These are phyloP conservation scores for Lepidotrigona ventralis DNA, from an alignment of 1,140 invertebrate genomes.

Conservation along the genomic window DNA sequence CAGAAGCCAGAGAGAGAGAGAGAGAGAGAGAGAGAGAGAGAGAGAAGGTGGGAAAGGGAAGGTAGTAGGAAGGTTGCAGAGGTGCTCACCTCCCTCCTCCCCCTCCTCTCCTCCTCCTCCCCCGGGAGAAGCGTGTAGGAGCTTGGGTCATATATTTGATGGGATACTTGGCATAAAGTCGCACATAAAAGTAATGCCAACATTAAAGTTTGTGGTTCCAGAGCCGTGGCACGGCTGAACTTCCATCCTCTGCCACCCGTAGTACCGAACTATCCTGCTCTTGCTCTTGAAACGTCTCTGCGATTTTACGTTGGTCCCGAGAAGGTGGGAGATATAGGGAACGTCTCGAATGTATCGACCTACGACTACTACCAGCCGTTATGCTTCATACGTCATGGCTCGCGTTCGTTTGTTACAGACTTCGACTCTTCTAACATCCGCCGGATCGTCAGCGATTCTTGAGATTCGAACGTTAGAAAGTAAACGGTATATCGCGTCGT, in stretches of 20 bases:
- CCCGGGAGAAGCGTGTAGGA: constrained; percentile 62
- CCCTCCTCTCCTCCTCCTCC: too few species aligned
- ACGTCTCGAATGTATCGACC: constrained; percentile 30
- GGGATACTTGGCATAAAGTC: constrained; percentile 81
- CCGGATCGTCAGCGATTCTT: background rate
- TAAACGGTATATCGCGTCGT: background rate
- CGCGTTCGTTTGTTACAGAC: constrained; percentile 4
- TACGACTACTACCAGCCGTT: background rate
- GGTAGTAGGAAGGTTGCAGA: constrained; percentile 2
- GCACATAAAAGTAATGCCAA: constrained; percentile 80
- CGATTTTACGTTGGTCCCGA: constrained; percentile 46
- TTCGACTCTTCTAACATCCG: too few species aligned
- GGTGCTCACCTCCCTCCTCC: constrained; percentile 20
- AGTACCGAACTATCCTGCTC: constrained; percentile 23
- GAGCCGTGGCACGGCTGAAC: constrained; percentile 62
- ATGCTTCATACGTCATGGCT: background rate
- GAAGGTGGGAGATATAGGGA: constrained; percentile 8
- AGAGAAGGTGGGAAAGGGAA: background rate
- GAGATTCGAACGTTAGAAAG: background rate
- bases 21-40: constrained; percentile 19
- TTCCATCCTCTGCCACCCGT: constrained; percentile 40
- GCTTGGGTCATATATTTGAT: constrained; percentile 79
- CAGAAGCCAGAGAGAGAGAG: background rate
- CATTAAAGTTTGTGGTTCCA: constrained; percentile 80
- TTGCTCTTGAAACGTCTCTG: constrained; percentile 34